These are phyloP conservation scores for Rhabdomys dilectus DNA, from an alignment of 2,113 vertebrate genomes.

Conservation along the genomic window DNA sequence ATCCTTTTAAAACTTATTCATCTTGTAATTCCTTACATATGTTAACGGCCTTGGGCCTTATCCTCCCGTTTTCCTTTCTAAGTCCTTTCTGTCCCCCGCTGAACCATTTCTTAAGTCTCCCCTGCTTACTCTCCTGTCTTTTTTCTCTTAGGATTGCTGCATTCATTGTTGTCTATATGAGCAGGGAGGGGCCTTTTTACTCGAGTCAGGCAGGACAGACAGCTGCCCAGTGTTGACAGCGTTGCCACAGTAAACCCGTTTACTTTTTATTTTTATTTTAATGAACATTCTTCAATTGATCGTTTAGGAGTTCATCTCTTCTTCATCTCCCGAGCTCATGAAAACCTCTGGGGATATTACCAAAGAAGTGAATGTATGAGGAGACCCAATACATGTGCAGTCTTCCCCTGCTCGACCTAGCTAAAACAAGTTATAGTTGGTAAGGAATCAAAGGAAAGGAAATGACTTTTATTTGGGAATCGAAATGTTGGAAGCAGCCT, in stretches of 20 bases:
- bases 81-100: not conserved
- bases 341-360: not conserved
- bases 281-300: not conserved
- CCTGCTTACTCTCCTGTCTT: not conserved
- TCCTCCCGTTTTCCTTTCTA: not conserved
- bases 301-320: not conserved
- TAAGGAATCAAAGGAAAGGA: conserved; percentile 19
- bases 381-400: fast-evolving
- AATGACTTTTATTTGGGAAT: not conserved
- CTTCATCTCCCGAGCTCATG: fast-evolving
- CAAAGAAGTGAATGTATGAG: not conserved
- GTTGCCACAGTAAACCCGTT: fast-evolving
- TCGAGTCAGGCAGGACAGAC: fast-evolving
- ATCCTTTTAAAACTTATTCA: not conserved
- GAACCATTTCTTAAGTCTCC: not conserved
- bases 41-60: too few species aligned
- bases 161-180: not conserved
- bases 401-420: not conserved
- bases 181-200: not conserved
- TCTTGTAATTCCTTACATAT: not conserved
- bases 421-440: not conserved
- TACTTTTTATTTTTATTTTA: too few species aligned
- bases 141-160: not conserved
- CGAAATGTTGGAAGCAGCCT: not conserved
- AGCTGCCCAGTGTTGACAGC: too few species aligned